A percentile compares a stretch with the other conserved stretches of the same genome.
phyloP scores from a whole-genome alignment of 2,888 invertebrate species.

The Argyresthia albistria region DNA sequence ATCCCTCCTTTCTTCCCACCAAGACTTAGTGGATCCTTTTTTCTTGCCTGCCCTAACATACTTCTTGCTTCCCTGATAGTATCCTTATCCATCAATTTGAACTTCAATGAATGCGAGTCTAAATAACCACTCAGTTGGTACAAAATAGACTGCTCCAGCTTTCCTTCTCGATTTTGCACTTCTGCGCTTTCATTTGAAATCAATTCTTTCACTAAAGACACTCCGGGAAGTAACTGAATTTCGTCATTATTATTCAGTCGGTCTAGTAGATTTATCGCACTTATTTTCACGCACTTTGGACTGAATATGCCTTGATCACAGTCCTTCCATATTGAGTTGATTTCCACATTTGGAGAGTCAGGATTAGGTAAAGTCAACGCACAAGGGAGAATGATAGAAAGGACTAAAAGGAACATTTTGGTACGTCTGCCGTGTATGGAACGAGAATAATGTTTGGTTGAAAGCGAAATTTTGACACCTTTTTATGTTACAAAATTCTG shows the following conservation, averaged over 20 bases:
- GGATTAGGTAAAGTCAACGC: neutral
- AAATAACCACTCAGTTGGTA: constrained; percentile 80
- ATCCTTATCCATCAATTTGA: constrained; percentile 78
- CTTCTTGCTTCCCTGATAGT: constrained; percentile 73
- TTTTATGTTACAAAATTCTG: constrained; percentile 44
- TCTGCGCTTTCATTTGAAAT: constrained; percentile 60
- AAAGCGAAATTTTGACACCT: constrained; percentile 27
- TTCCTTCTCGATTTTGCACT: constrained; percentile 80
- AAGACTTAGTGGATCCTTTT: constrained; percentile 59
- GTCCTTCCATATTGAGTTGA: constrained; percentile 35
- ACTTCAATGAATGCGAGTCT: constrained; percentile 80
- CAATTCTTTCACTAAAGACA: constrained; percentile 79
- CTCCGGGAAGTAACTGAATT: constrained; percentile 47
- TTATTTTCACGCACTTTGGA: constrained; percentile 54
- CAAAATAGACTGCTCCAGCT: constrained; percentile 81
- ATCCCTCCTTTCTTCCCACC: constrained; percentile 50
- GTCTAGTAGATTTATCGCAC: constrained; percentile 53
- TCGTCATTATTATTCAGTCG: constrained; percentile 54
- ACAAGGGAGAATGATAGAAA: neutral
- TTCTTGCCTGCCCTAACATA: constrained; percentile 67
- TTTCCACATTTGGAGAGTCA: neutral
- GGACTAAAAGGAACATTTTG: constrained; percentile 2
- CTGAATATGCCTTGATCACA: constrained; percentile 53
- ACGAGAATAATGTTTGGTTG: constrained; percentile 4
- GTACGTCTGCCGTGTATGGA: neutral